These are phyloP conservation scores for Berghia stephanieae DNA, from an alignment of 1,140 invertebrate species.

Conservation along the genomic window DNA sequence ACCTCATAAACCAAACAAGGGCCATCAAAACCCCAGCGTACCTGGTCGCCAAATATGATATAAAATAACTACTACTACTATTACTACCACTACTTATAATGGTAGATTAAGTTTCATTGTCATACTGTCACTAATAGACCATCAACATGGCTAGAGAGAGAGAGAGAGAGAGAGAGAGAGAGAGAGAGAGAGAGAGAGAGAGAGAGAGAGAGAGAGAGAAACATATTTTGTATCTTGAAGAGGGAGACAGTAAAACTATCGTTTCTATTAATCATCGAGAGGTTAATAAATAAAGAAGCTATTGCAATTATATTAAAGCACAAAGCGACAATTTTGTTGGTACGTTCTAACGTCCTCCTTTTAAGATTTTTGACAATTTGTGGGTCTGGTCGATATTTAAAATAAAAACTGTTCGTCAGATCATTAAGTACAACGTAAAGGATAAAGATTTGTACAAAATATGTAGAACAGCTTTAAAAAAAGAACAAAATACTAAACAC, in stretches of 20 bases:
- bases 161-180: constrained; percentile 25
- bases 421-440: too few relatives aligned
- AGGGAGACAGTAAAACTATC: neutral
- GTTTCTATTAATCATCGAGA: neutral
- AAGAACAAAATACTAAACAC: too few relatives aligned
- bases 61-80: too few relatives aligned
- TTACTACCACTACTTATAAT: neutral
- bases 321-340: neutral
- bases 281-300: neutral
- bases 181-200: neutral
- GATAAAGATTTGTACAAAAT: too few relatives aligned
- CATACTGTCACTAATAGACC: neutral
- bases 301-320: neutral
- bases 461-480: too few relatives aligned
- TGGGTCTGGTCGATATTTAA: too few relatives aligned
- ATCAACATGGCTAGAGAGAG: constrained; percentile 7
- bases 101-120: neutral
- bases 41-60: too few relatives aligned
- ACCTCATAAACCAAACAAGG: neutral
- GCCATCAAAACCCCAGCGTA: too few relatives aligned
- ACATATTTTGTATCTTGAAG: neutral
- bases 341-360: too few relatives aligned
- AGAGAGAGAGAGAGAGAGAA: neutral
- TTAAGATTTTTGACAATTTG: too few relatives aligned
- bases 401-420: too few relatives aligned